These are phyloP conservation scores for Ctenodactylus gundi DNA, from an alignment of 2,113 vertebrate genomes.

Conservation along the genomic window DNA sequence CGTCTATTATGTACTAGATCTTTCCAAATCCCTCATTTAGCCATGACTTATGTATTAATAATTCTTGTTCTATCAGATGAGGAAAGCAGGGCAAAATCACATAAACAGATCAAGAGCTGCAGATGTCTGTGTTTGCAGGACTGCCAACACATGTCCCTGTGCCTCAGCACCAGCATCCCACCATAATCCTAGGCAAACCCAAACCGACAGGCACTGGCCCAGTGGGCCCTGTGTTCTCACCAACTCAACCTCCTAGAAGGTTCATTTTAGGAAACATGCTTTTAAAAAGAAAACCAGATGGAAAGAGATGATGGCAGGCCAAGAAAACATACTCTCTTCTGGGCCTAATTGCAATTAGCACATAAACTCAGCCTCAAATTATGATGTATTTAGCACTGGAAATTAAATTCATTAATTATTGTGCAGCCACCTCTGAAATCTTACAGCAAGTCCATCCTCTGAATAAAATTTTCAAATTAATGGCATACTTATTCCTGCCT, in stretches of 20 bases:
- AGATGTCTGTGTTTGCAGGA: background rate
- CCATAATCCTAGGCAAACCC: background rate
- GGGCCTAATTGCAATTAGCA: constrained; percentile 70
- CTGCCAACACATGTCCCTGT: background rate
- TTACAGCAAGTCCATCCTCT: constrained; percentile 51
- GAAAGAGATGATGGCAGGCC: constrained; percentile 57
- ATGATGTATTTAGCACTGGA: constrained; percentile 61
- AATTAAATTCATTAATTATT: constrained; percentile 79
- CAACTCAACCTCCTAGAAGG: background rate
- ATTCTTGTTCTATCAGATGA: background rate
- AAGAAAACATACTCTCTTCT: constrained; percentile 61
- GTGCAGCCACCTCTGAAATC: constrained; percentile 67
- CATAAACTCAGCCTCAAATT: constrained; percentile 59
- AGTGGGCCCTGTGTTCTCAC: background rate
- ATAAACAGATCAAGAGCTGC: background rate
- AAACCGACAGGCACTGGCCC: background rate
- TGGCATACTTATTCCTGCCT: constrained; percentile 71
- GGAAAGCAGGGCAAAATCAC: background rate
- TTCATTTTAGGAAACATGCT: background rate
- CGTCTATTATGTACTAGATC: background rate
- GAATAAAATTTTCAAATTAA: constrained; percentile 79
- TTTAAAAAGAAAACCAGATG: constrained; percentile 50
- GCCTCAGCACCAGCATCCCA: fast-evolving
- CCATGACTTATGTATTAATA: background rate
- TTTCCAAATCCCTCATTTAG: background rate